A percentile compares a stretch with the other conserved stretches of the same genome.
These are phyloP conservation scores for Blastomussa wellsi DNA, from an alignment of 92 coral and sea anemone species.

Conservation along the genomic window DNA sequence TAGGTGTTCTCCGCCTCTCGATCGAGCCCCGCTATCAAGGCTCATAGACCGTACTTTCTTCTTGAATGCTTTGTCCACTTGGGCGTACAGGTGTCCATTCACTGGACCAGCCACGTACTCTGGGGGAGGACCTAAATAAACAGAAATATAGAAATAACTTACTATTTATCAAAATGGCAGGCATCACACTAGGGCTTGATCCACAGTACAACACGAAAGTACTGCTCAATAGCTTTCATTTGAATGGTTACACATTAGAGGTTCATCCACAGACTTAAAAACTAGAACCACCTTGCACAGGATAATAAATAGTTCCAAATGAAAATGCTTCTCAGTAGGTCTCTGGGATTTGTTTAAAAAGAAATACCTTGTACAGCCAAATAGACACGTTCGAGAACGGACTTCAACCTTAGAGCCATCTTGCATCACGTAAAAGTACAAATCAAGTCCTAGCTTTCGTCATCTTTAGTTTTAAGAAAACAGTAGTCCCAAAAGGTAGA, in stretches of 20 bases:
- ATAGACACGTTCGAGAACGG: no score
- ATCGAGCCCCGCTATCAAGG: conserved; percentile 65
- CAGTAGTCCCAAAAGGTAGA: not conserved
- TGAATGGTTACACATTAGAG: no score
- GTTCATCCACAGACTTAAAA: no score
- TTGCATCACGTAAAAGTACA: not conserved
- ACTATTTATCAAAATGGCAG: not conserved
- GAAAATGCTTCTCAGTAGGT: not conserved
- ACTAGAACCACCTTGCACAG: not conserved
- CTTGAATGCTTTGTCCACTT: conserved; percentile 90
- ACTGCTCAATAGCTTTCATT: not conserved
- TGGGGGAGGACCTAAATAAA: conserved; percentile 56
- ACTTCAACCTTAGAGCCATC: not conserved
- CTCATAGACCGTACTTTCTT: conserved; percentile 82
- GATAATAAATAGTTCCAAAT: not conserved
- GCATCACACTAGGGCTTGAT: not conserved
- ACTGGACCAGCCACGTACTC: conserved; percentile 93
- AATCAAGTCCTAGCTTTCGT: not conserved
- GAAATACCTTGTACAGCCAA: no score
- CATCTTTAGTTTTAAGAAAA: not conserved
- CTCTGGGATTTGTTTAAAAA: no score
- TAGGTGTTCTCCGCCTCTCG: conserved; percentile 53
- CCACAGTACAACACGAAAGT: not conserved
- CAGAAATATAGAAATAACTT: not conserved
- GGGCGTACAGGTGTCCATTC: conserved; percentile 95